Conservation (phyloP, 1,140 invertebrate species). For the Drosophila gunungcola region DNA sequence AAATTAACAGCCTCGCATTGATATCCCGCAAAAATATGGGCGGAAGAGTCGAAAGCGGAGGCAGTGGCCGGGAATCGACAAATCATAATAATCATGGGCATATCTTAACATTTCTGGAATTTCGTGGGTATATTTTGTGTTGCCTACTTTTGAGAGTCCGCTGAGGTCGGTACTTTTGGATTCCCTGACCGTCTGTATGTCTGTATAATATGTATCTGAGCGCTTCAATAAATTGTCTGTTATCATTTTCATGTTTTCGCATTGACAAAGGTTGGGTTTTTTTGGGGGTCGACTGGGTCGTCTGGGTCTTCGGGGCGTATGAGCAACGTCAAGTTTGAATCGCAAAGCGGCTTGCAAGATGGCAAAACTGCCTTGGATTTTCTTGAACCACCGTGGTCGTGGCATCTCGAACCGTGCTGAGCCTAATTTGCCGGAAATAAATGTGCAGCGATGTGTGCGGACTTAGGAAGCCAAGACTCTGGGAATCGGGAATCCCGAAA, state of each 20-base stretch:
- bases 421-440: conserved; percentile 83
- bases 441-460: conserved; percentile 78
- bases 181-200: conserved; percentile 3
- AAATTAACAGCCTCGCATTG: conserved; percentile 55
- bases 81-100: conserved; percentile 48
- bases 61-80: conserved; percentile 25
- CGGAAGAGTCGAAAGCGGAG: not conserved
- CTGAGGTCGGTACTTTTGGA: conserved; percentile 9
- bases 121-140: conserved; percentile 1
- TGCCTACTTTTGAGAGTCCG: conserved; percentile 40
- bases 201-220: conserved; percentile 9
- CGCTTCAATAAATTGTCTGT: conserved; percentile 80
- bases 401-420: conserved; percentile 32
- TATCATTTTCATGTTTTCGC: conserved; percentile 79
- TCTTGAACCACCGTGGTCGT: conserved; percentile 11
- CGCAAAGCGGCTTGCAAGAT: conserved; percentile 65
- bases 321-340: conserved; percentile 64
- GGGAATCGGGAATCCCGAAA: not conserved
- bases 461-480: conserved; percentile 68
- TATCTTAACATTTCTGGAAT: not conserved
- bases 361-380: conserved; percentile 2
- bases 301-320: conserved; percentile 53
- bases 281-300: conserved; percentile 9
- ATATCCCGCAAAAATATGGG: not conserved
- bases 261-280: conserved; percentile 66